Evolutionary conservation across 2,888 invertebrate species (phyloP).

Genomic region (Cataglyphis cursor): DNA sequence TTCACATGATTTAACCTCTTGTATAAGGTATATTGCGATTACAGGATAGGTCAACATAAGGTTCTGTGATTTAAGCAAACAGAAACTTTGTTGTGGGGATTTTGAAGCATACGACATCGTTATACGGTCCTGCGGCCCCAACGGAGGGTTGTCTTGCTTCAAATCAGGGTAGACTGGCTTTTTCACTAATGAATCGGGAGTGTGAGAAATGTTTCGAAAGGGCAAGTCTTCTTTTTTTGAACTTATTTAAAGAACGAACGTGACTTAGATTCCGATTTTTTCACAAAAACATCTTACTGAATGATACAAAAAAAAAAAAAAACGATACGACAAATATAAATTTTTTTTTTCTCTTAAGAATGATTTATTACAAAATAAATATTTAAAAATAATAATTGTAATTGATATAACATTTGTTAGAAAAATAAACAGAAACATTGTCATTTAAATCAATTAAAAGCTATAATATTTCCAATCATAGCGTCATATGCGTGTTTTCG

Average conservation of each 20-base stretch:
- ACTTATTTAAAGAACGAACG: constrained; percentile 45
- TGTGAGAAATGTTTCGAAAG: constrained; percentile 64
- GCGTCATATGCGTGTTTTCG: neutral
- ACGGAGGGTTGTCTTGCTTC: constrained; percentile 64
- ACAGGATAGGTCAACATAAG: constrained; percentile 33
- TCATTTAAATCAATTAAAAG: neutral
- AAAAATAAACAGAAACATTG: neutral
- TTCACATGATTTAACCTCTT: neutral
- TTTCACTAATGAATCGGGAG: constrained; percentile 73
- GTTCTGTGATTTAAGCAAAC: constrained; percentile 67
- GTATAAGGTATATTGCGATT: constrained; percentile 41
- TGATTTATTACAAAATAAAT: neutral
- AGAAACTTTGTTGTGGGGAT: constrained; percentile 69
- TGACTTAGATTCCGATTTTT: constrained; percentile 10
- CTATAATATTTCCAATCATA: constrained; percentile 1
- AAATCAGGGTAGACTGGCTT: constrained; percentile 67
- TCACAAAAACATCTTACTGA: constrained; percentile 23
- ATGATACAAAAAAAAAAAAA: neutral
- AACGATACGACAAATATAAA: neutral
- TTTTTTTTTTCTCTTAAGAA: neutral
- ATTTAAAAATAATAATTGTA: neutral
- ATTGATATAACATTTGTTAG: neutral
- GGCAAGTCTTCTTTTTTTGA: constrained; percentile 57
- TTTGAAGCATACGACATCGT: constrained; percentile 68
- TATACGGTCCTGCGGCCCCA: constrained; percentile 57